Conservation (phyloP, 2,113 vertebrate genomes). For the Lynx canadensis region DNA sequence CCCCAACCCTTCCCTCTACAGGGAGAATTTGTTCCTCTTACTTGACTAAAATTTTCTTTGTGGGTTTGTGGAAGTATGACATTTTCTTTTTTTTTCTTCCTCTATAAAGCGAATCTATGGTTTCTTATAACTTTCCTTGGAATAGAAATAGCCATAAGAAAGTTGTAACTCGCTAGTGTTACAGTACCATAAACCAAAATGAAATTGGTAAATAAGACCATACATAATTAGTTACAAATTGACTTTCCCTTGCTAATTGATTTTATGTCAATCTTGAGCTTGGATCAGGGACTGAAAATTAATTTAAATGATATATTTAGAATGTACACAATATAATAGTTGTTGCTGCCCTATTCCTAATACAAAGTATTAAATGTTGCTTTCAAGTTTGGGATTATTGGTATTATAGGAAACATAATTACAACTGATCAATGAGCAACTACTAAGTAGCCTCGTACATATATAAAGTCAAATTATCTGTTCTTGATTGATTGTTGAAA, state of each 20-base stretch:
- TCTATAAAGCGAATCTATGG: background rate
- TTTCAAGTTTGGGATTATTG: background rate
- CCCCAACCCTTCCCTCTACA: background rate
- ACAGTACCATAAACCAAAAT: background rate
- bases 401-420: background rate
- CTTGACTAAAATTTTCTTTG: background rate
- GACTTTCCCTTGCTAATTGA: background rate
- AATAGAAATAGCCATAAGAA: background rate
- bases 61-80: background rate
- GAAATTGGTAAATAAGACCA: background rate
- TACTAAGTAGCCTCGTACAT: background rate
- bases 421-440: background rate
- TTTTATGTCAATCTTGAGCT: background rate
- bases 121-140: background rate
- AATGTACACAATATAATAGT: background rate
- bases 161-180: background rate
- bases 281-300: background rate
- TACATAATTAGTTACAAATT: background rate
- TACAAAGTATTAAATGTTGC: background rate
- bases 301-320: background rate
- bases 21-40: background rate
- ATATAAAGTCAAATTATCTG: background rate
- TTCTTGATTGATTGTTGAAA: background rate
- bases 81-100: background rate
- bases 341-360: background rate